Percentiles rank a stretch among this genome's conserved stretches.
phyloP scores from a whole-genome alignment of 2,113 vertebrate species.

The Anhinga anhinga region DNA sequence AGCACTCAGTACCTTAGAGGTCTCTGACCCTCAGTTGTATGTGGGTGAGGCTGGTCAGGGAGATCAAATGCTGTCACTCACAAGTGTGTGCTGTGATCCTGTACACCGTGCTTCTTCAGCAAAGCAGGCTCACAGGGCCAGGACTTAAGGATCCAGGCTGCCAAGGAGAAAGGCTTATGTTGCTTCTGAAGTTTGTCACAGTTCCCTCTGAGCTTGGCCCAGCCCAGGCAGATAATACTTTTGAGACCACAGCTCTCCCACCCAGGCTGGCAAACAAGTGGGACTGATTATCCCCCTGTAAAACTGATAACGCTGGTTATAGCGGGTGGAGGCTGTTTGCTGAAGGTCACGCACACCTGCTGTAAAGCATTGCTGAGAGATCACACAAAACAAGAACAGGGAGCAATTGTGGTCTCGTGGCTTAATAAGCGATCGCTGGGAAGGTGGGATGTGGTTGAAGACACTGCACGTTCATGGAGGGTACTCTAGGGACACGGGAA shows the following conservation, averaged over 20 bases:
- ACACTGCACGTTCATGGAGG: not conserved
- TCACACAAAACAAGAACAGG: not conserved
- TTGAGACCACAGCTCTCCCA: not conserved
- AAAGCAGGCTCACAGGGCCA: not conserved
- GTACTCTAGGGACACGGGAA: not conserved
- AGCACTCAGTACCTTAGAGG: not conserved
- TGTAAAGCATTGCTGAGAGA: not conserved
- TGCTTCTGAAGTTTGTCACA: not conserved
- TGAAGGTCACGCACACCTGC: not conserved
- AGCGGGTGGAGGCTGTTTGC: not conserved
- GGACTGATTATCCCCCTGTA: not conserved
- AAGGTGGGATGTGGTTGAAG: not conserved
- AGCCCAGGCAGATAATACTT: not conserved
- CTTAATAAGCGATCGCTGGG: not conserved
- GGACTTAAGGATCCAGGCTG: not conserved
- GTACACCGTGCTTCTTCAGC: not conserved
- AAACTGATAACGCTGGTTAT: not conserved
- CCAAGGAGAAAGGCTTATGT: not conserved
- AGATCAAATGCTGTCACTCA: not conserved
- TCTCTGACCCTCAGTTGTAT: not conserved
- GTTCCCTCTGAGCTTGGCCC: not conserved
- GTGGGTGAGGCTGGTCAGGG: not conserved
- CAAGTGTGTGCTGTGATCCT: not conserved
- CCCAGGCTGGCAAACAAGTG: fast-evolving
- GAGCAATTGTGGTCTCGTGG: not conserved